Conservation (phyloP, 2,888 invertebrate species). For the Drosophila flavopinicola region DNA sequence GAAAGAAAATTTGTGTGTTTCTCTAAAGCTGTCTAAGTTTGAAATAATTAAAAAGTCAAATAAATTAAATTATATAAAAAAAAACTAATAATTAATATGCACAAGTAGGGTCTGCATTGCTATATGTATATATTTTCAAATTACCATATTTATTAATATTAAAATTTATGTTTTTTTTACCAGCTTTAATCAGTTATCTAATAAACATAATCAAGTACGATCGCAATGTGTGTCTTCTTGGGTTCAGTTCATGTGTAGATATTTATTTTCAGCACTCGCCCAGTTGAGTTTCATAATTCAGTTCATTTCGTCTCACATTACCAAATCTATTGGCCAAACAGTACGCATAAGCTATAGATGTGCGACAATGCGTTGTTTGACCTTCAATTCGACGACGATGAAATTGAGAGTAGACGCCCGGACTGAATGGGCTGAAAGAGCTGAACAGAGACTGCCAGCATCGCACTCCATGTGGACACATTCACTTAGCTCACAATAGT, state of each 20-base stretch:
- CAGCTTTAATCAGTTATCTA: too few relatives aligned
- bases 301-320: too few relatives aligned
- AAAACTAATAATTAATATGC: not conserved
- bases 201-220: too few relatives aligned
- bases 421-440: not conserved
- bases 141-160: too few relatives aligned
- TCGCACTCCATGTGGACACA: constrained; percentile 47
- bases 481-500: constrained; percentile 60
- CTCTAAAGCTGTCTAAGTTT: too few relatives aligned
- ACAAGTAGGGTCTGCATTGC: too few relatives aligned
- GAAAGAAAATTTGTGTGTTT: not conserved
- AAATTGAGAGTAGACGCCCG: constrained; percentile 48
- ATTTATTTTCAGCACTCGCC: not conserved
- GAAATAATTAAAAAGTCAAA: not conserved
- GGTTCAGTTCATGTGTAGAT: not conserved
- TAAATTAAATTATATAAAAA: too few relatives aligned
- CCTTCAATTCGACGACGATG: constrained; percentile 18
- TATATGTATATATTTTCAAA: too few relatives aligned
- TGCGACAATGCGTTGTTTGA: constrained; percentile 15
- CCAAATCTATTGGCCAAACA: constrained; percentile 17
- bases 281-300: constrained; percentile 21
- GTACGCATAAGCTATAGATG: constrained; percentile 3
- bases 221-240: too few relatives aligned
- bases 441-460: constrained; percentile 7
- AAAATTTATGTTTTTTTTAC: too few relatives aligned